Evolutionary conservation across 2,888 invertebrate genomes (phyloP).

Genomic region (Tetanocera ferruginea): DNA sequence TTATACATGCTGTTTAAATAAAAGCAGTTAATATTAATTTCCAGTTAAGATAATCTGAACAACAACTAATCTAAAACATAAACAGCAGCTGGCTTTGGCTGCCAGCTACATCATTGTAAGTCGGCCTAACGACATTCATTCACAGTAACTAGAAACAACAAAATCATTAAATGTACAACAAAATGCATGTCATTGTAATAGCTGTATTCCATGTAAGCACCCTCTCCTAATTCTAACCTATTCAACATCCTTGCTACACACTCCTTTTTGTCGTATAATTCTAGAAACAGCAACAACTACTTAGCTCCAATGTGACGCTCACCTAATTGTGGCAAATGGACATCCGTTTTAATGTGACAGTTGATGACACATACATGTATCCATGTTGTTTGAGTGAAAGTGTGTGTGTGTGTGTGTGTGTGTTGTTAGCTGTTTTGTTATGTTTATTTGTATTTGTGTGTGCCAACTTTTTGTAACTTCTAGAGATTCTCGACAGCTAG

Average conservation of each 20-base stretch:
- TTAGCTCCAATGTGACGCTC: conserved; percentile 29
- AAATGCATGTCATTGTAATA: conserved; percentile 8
- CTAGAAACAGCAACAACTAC: conserved; percentile 18
- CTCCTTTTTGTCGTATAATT: background rate
- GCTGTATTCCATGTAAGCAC: background rate
- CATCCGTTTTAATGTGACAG: conserved; percentile 32
- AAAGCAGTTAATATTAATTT: conserved; percentile 7
- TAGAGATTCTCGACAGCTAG: no score
- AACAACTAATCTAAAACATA: conserved; percentile 17
- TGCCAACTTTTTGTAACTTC: background rate
- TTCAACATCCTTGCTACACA: background rate
- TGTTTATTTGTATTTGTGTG: background rate
- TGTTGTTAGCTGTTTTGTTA: background rate
- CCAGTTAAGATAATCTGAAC: background rate
- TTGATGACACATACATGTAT: conserved; percentile 29
- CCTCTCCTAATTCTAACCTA: background rate
- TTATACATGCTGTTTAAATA: background rate
- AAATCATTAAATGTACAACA: conserved; percentile 7
- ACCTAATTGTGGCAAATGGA: conserved; percentile 35
- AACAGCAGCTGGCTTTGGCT: conserved; percentile 15
- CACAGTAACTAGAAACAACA: conserved; percentile 3
- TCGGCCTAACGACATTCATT: background rate
- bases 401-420: background rate
- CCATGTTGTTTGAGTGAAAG: background rate
- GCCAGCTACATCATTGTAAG: conserved; percentile 1